These are phyloP conservation scores for Porites rus DNA, from an alignment of 92 coral and sea anemone genomes.

Conservation along the genomic window DNA sequence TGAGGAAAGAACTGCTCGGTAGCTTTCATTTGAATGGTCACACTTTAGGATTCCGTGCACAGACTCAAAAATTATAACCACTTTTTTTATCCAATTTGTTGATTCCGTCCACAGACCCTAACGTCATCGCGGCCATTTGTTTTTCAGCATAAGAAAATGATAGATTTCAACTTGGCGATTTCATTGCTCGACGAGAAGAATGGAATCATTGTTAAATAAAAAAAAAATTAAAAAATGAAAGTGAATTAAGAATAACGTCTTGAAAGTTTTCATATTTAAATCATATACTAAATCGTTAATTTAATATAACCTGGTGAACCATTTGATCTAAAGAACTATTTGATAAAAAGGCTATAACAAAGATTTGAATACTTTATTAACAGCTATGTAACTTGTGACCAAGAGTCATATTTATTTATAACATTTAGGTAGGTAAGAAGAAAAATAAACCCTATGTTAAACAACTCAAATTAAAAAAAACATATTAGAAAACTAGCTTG, in stretches of 20 bases:
- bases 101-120: background rate
- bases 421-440: background rate
- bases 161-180: background rate
- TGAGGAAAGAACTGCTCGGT: too few species aligned
- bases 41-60: too few species aligned
- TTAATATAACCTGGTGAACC: background rate
- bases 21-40: too few species aligned
- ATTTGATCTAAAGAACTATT: background rate
- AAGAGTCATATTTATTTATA: slow-evolving; percentile 8
- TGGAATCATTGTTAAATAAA: background rate
- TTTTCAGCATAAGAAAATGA: background rate
- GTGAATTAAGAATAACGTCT: background rate
- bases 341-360: background rate
- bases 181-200: background rate
- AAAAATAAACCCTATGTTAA: background rate
- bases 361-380: slow-evolving; percentile 7
- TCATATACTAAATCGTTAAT: background rate
- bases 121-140: background rate
- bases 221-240: too few species aligned
- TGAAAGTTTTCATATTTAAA: background rate
- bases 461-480: too few species aligned
- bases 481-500: too few species aligned
- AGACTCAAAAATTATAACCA: too few species aligned
- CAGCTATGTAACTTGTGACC: background rate
- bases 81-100: too few species aligned